Conservation (phyloP, 2,888 invertebrate species). For the Seira musarum region DNA sequence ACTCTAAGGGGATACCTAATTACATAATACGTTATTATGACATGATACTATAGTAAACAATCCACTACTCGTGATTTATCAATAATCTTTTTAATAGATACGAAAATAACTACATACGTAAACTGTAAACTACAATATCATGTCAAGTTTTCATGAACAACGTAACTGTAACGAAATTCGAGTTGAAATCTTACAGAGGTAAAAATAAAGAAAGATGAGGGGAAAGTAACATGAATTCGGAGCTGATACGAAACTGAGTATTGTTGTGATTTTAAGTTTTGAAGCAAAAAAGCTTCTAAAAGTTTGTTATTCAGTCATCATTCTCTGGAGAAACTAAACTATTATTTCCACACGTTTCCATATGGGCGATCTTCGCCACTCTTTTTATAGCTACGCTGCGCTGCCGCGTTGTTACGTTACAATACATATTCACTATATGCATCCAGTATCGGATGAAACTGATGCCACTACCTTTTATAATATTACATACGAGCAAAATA, state of each 20-base stretch:
- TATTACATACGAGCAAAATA: not conserved
- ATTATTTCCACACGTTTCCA: not conserved
- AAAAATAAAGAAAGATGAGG: not conserved
- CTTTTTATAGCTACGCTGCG: too few species aligned
- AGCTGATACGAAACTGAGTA: conserved; percentile 3
- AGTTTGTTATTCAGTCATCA: not conserved
- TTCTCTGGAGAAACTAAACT: not conserved
- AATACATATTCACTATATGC: not conserved
- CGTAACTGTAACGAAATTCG: not conserved
- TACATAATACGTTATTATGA: not conserved
- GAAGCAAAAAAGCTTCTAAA: not conserved
- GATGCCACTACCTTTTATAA: not conserved
- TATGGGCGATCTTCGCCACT: not conserved
- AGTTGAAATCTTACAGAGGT: not conserved
- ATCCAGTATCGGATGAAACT: not conserved
- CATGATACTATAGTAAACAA: not conserved
- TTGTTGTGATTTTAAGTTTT: conserved; percentile 3
- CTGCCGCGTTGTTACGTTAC: not conserved
- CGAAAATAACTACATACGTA: not conserved
- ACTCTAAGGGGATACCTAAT: not conserved
- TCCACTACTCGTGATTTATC: conserved; percentile 15
- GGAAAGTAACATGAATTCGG: too few species aligned
- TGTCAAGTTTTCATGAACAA: not conserved
- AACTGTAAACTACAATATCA: not conserved
- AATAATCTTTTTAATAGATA: not conserved